phyloP scores from a whole-genome alignment of 2,888 invertebrate species.

The Adineta ricciae region DNA sequence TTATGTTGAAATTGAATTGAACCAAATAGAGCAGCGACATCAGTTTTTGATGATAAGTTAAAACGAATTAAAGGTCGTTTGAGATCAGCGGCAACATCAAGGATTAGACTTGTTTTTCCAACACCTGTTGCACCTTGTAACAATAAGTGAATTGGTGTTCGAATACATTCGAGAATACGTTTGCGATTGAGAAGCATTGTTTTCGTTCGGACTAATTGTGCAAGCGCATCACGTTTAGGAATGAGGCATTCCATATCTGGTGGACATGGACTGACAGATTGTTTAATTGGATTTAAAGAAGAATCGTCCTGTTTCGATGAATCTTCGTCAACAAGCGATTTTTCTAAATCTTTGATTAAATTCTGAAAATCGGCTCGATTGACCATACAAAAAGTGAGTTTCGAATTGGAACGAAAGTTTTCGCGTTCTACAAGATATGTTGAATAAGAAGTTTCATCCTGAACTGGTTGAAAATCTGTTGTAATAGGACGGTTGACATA shows the following conservation, averaged over 20 bases:
- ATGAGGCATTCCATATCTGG: background rate
- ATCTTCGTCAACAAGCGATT: background rate
- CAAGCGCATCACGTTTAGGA: background rate
- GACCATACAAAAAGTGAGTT: background rate
- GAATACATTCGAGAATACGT: background rate
- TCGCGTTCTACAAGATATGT: background rate
- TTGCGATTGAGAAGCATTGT: background rate
- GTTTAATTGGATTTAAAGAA: background rate
- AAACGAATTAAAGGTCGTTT: background rate
- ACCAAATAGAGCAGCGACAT: background rate
- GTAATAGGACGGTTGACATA: background rate
- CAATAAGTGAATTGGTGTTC: background rate
- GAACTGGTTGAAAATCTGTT: background rate
- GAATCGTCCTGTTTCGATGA: background rate
- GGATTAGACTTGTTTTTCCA: background rate
- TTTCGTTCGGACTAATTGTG: background rate
- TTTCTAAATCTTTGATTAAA: background rate
- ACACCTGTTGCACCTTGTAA: background rate
- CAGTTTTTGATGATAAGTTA: background rate
- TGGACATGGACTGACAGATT: background rate
- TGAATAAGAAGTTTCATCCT: background rate
- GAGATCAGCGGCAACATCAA: background rate
- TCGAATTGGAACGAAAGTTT: background rate
- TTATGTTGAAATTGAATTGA: background rate
- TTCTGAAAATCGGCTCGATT: background rate